Evolutionary conservation across 2,888 invertebrate species (phyloP), one percentile per base, ranked within the genome.

Genomic region (Magallana nippona): DNA sequence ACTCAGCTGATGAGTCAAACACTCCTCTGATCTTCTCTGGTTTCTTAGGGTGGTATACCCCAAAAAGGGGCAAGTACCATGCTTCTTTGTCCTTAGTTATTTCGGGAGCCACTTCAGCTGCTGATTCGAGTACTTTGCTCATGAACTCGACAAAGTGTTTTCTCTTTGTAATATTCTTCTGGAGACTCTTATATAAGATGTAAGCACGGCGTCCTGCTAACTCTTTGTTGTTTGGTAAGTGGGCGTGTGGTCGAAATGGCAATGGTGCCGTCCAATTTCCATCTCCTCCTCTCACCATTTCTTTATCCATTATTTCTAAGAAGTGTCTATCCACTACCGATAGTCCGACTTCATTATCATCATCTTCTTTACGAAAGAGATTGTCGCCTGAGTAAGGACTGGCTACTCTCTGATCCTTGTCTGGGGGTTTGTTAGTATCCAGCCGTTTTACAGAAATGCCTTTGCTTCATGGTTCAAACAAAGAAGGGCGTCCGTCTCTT

Each of bases 11-110:
- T 8, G 78, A 78, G 27, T 78, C 78, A n/a, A 78, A 78, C 17
- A 78, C 78, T 13, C 44, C 78, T 55, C 78, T 44, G 55, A 78
- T 78, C 55, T 32, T 19, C 11, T 78, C 78, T 19, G 55, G 55
- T 55, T 78, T 78, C 19, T 55, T 78, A 1, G 78, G 78, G 55
- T 78, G 78, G n/a, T 78, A 78, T 55, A 78, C 78, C 2, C 78
- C 78, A 55, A 78, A 78, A 10, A 78, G 44, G 10, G 78, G 78
- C 17, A 78, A 17, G 19, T 55, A 78, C 78, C 78, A 44, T 3
- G 13, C 44, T 15, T 55, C 78, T 11, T 11, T 55, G 15, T 55
- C 55, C 13, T 55, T 22, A 15, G 55, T 22, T 55, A 78, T 5
- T 13, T 15, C 15, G 15, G 56, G 55, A 56, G 79, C 79, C 15